These are phyloP conservation scores for Ptilonorhynchus violaceus DNA, from an alignment of 2,113 vertebrate species.

Conservation along the genomic window DNA sequence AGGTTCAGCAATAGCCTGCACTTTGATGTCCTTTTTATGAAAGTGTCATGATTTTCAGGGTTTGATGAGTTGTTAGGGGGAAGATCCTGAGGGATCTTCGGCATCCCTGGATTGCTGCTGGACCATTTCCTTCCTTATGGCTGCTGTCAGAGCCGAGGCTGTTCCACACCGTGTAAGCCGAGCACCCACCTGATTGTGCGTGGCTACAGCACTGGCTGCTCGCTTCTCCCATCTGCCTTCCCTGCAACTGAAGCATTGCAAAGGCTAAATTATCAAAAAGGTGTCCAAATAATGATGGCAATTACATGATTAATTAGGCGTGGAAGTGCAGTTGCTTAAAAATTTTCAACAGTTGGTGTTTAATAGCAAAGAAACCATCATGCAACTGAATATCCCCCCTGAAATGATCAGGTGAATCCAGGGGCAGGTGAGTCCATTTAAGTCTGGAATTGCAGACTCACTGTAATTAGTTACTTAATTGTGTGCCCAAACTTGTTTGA, in stretches of 20 bases:
- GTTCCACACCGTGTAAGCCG: fast-evolving
- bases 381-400: neutral
- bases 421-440: neutral
- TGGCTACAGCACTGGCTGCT: neutral
- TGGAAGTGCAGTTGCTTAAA: conserved; percentile 47
- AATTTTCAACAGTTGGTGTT: conserved; percentile 45
- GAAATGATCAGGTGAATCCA: neutral
- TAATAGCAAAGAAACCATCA: neutral
- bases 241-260: neutral
- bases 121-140: neutral
- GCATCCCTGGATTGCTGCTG: neutral
- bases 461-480: conserved; percentile 62
- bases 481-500: conserved; percentile 31
- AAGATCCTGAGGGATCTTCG: neutral
- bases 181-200: neutral
- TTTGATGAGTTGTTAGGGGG: neutral
- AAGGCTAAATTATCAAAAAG: conserved; percentile 47
- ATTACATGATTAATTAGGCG: conserved; percentile 66
- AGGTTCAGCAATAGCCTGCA: fast-evolving
- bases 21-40: neutral
- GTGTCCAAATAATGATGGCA: conserved; percentile 48
- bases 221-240: neutral
- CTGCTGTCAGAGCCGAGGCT: neutral
- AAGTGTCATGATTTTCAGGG: fast-evolving
- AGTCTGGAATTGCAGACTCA: conserved; percentile 31